Evolutionary conservation across 2,888 invertebrate genomes (phyloP).

Genomic region (Crossocerus cetratus): DNA sequence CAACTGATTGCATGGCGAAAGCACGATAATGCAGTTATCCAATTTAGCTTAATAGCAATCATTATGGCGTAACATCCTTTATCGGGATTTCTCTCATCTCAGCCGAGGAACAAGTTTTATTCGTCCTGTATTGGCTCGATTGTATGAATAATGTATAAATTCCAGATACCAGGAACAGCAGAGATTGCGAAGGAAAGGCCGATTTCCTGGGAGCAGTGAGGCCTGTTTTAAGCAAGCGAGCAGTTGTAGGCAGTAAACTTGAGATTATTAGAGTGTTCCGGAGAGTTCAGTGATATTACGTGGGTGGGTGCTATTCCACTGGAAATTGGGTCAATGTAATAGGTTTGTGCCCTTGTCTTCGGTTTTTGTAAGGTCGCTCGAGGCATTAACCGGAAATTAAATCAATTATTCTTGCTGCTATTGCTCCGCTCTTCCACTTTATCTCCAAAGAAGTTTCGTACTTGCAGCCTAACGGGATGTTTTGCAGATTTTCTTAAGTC

Average conservation of each 20-base stretch:
- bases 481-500: neutral
- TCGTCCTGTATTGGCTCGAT: neutral
- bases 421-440: no score
- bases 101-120: neutral
- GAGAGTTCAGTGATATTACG: conserved; percentile 35
- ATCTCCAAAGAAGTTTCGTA: neutral
- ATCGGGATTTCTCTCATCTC: neutral
- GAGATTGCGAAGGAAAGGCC: neutral
- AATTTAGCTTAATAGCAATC: neutral
- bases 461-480: neutral
- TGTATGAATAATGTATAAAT: conserved; percentile 28
- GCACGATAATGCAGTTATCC: neutral
- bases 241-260: conserved; percentile 13
- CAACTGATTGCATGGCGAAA: neutral
- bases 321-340: conserved; percentile 65
- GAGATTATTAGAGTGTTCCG: conserved; percentile 33
- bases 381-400: no score
- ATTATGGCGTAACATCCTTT: neutral
- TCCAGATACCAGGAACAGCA: neutral
- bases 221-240: conserved; percentile 2
- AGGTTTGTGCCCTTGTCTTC: conserved; percentile 58
- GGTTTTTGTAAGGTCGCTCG: neutral
- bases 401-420: no score
- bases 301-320: conserved; percentile 20
- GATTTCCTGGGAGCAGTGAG: conserved; percentile 8